phyloP scores from a whole-genome alignment of 53 echinoderm and acorn worm species.

The Astropecten irregularis region DNA sequence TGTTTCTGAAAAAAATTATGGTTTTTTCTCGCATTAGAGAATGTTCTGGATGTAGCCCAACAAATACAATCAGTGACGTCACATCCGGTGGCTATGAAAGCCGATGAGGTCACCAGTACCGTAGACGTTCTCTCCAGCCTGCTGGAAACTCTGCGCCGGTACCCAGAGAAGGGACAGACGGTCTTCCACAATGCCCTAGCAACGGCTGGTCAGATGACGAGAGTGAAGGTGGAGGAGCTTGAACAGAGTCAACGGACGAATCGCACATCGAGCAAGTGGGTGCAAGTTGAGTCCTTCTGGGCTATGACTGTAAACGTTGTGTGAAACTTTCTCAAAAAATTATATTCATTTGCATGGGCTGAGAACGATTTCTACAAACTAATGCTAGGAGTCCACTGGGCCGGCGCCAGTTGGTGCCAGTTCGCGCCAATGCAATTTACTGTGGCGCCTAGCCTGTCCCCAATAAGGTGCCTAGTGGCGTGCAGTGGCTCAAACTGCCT shows the following conservation, averaged over 20 bases:
- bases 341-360: too few relatives aligned
- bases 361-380: too few relatives aligned
- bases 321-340: too few relatives aligned
- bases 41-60: constrained; percentile 48
- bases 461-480: too few relatives aligned
- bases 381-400: too few relatives aligned
- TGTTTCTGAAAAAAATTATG: too few relatives aligned
- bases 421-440: too few relatives aligned
- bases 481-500: too few relatives aligned
- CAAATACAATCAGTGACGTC: constrained; percentile 54
- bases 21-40: constrained; percentile 38
- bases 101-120: constrained; percentile 55
- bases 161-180: constrained; percentile 14
- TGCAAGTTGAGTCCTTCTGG: not conserved
- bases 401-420: too few relatives aligned
- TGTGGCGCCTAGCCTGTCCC: too few relatives aligned
- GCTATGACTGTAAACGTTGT: not conserved
- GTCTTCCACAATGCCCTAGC: constrained; percentile 6
- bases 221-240: constrained; percentile 14
- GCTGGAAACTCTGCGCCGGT: not conserved
- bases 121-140: constrained; percentile 29
- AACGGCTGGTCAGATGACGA: constrained; percentile 21
- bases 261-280: constrained; percentile 10
- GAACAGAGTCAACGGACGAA: not conserved
- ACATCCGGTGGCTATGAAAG: constrained; percentile 27